Base-by-base conservation (phyloP, 2,113 vertebrate species). In the Bothrops jararaca region DNA sequence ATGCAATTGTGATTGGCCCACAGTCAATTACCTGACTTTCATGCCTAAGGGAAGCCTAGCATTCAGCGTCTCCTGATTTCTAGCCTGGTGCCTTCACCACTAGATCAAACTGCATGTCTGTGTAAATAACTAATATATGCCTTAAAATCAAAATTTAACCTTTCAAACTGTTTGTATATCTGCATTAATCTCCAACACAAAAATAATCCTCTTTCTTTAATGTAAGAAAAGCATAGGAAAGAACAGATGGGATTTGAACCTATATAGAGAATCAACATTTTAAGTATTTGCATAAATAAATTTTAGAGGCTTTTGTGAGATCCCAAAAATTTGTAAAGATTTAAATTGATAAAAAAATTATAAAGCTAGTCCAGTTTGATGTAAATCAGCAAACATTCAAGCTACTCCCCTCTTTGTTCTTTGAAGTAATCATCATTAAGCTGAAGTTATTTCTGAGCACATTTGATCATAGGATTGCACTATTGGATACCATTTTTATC, bases 171-270 rank as follows among this genome's bases (percentile, higher is more conserved):
- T 94, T 92, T 20, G 74, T 92, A 94, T 96, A 95, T 97, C 96
- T 96, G 96, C 95, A 97, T 96, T 95, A 95, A 96, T 95, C 96
- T 96, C 93, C 93, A 96, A 97, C 97, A 97, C 97, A 97, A 97
- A 96, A 97, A 96, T 86, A 91, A 39, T 93, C 94, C 93, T 95
- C 94, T 93, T 85, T 95, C 95, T 95, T 95, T 91, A 92, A 91
- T 88, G 69, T 53, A 96, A 96, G 90, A 95, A 95, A 96, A 92
- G 88, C 91, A 92, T 45, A 54, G 93, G 69, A 92, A 93, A 94
- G 90, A 93, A 95, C 97, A 98, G 97, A 97, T 97, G 97, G 95
- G 96, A 96, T 95, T 92, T 24, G 92, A 93, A 96, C 93, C 91
- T 89, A 95, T 88, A 9, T 57, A 92, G 94, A 92, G 93, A 95